Base-by-base conservation (phyloP, 2,888 invertebrate species). In the Thecocarcelia acutangulata region DNA sequence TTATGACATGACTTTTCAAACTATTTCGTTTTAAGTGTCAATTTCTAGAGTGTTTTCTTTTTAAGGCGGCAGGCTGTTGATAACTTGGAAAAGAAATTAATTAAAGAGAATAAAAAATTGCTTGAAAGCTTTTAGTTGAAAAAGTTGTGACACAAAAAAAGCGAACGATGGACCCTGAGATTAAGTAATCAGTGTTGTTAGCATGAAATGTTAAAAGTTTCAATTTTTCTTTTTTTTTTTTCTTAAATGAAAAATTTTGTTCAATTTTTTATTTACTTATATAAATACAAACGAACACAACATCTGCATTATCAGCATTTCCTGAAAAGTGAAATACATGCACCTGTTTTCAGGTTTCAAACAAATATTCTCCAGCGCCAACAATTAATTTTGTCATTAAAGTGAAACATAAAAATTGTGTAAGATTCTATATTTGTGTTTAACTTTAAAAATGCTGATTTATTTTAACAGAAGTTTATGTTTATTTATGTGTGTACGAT, bases 21-120 rank as follows among this genome's bases (percentile, higher is more conserved):
- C 44, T 11, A 64, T 46, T 12, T 48, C 37, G 42, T 73, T 79
- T 58, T 21, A 73, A 66, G 44, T 73, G 66, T 66, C 66, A 68
- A 44, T 44, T 42, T 42, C 8, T 21, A 33, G 9, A 33, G 9
- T 42, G 21, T 8, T 21, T 42, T n/a, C n/a, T n/a, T n/a, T 19
- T 15, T 37, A 37, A 19, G 12, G 37, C n/a, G 15, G 12, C 9
- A 17, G n/a, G 28, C 6, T 28, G 28, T 3, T 33, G 33, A 3
- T 33, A 33, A 9, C 33, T 33, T 33, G 1, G 6, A 8, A 3
- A 33, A 33, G 4, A 33, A 33, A 33, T 33, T 33, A 6, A 8
- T 3, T 8, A 5, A 33, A 33, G 2, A 24, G 8, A 33, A 4
- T 3, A 4, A 6, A 28, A 28, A 28, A 28, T 28, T 28, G 28